Conservation (phyloP, 2,888 invertebrate species). For the Phengaris alcon region DNA sequence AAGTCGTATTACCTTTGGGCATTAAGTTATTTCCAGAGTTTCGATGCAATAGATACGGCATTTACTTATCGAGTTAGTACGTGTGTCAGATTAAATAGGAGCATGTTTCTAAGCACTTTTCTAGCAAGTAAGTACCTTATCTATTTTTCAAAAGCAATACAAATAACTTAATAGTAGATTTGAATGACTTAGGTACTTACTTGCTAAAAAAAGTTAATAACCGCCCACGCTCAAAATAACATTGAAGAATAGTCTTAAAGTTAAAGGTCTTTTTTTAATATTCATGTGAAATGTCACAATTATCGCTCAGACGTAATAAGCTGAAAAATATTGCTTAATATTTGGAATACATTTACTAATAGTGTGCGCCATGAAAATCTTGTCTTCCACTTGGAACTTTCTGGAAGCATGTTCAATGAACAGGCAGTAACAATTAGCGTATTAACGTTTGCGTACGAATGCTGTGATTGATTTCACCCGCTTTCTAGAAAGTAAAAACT, state of each 20-base stretch:
- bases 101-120: not conserved
- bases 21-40: conserved; percentile 15
- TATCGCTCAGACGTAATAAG: too few relatives aligned
- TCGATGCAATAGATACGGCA: not conserved
- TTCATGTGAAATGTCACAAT: too few relatives aligned
- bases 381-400: not conserved
- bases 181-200: too few relatives aligned
- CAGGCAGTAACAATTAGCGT: conserved; percentile 15
- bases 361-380: too few relatives aligned
- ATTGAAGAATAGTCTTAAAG: too few relatives aligned
- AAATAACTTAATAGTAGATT: too few relatives aligned
- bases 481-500: conserved; percentile 13
- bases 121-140: not conserved
- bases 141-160: not conserved
- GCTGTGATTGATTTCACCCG: conserved; percentile 9
- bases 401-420: not conserved
- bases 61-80: not conserved
- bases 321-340: too few relatives aligned
- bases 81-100: not conserved
- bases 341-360: too few relatives aligned
- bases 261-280: too few relatives aligned
- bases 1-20: conserved; percentile 19
- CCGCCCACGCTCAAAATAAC: too few relatives aligned
- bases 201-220: too few relatives aligned
- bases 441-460: conserved; percentile 1